These are phyloP conservation scores for Cactoblastis cactorum DNA, from an alignment of 2,888 invertebrate genomes.

Conservation along the genomic window DNA sequence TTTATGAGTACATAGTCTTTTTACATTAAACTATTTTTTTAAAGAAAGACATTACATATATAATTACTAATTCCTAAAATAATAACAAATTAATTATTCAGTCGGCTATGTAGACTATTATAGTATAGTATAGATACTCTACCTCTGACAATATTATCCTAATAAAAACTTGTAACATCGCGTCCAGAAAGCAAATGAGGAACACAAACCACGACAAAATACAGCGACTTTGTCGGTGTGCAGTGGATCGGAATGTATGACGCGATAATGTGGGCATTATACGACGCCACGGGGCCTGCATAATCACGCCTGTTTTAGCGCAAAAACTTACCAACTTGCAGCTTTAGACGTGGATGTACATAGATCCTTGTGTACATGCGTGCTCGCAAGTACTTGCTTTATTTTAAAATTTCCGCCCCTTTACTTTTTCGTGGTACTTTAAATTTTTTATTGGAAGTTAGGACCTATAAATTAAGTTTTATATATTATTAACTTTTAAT, in stretches of 20 bases:
- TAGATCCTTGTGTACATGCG: constrained; percentile 31
- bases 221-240: constrained; percentile 32
- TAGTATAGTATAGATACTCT: no score
- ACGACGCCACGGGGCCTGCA: constrained; percentile 65
- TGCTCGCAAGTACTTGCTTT: constrained; percentile 26
- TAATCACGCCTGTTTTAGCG: constrained; percentile 58
- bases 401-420: neutral
- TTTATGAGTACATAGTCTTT: no score
- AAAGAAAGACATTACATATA: no score
- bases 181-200: neutral
- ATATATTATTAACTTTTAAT: no score
- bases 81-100: no score
- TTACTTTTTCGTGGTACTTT: neutral
- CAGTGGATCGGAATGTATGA: constrained; percentile 60
- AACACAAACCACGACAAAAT: constrained; percentile 20
- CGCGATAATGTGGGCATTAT: constrained; percentile 75
- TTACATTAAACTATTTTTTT: no score
- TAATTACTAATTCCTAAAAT: no score
- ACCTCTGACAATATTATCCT: neutral
- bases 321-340: constrained; percentile 73
- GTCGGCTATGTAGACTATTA: no score
- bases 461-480: no score
- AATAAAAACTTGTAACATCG: neutral
- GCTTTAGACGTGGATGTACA: constrained; percentile 46
- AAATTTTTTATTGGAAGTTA: no score